Base-by-base conservation (phyloP, 2,797 vertebrate genomes). In the Trachurus trachurus region DNA sequence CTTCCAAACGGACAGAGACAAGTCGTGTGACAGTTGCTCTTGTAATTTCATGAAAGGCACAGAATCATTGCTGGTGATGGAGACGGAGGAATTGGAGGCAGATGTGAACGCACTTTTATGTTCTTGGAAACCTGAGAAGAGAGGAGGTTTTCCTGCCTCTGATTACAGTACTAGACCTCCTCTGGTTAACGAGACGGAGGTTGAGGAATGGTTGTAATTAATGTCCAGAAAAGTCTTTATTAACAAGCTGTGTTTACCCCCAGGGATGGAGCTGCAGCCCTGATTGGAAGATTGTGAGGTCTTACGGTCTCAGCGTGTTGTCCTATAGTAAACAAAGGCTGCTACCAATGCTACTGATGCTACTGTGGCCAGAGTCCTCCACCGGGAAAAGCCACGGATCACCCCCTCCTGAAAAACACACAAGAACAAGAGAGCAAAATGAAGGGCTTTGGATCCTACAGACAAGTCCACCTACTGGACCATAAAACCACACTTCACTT, bases 241-340 rank as follows among this genome's bases (percentile, higher is more conserved):
- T 17, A 60, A 54, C 5, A 39, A 13, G 34, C 26, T 70, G 34
- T 11, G 1, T 71, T 57, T 12, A 44, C 74, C 54, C 54, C 67
- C 57, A 39, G 22, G 56, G 13, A 39, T 39, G 49, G 37, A 47
- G 9, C 52, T 53, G 53, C 71, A 73, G 53, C 19, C 34, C 26
- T 16, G 68, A 39, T 31, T 11, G 56, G 40, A 50, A 47, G 26
- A 17, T n/a, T 13, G 16, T n/a, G 37, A 64, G 37, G 40, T 71
- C 68, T 53, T 82, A 68, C 17, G 50, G 15, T 39, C 42, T 90
- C 88, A 96, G 67, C 81, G 94, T 1, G 90, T 89, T 85, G 76
- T 93, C 86, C 89, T 91, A 93, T 94, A 94, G 87, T 92, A 95
- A 77, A 93, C 85, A 57, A 89, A 42, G 62, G 92, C 74, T 31